Conservation (phyloP, 2,888 invertebrate genomes). For the Choreutis nemorana region DNA sequence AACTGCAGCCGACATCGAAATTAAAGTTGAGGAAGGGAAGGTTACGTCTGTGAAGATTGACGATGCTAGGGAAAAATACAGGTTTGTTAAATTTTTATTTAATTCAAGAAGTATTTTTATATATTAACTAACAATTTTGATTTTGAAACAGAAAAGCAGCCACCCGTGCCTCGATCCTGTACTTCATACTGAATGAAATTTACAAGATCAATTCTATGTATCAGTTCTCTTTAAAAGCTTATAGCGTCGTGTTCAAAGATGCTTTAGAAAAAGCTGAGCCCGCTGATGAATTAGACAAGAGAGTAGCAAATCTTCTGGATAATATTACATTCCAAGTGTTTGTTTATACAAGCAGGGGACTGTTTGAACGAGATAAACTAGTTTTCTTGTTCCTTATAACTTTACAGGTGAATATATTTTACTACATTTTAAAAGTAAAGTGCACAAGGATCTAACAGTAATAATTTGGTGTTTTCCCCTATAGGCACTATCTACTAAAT, state of each 20-base stretch:
- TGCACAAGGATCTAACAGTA: not conserved
- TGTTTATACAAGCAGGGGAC: conserved; percentile 87
- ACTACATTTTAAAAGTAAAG: not conserved
- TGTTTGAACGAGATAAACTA: conserved; percentile 92
- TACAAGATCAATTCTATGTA: conserved; percentile 94
- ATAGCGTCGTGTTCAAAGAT: conserved; percentile 89
- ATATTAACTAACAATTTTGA: not conserved
- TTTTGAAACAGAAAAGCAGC: conserved; percentile 75
- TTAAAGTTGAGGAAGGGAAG: conserved; percentile 88
- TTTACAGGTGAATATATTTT: conserved; percentile 68
- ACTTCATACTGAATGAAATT: conserved; percentile 92
- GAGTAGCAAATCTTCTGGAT: conserved; percentile 83
- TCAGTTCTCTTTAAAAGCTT: conserved; percentile 94
- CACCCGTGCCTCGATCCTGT: conserved; percentile 85
- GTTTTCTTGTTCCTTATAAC: conserved; percentile 90
- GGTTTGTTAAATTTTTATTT: conserved; percentile 31
- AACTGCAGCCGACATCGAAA: conserved; percentile 89
- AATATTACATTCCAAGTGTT: conserved; percentile 88
- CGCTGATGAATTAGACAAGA: conserved; percentile 73
- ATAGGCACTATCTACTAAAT: too few relatives aligned
- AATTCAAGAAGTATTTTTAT: not conserved
- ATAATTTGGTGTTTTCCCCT: too few relatives aligned
- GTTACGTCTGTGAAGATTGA: conserved; percentile 88
- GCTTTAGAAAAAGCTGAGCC: conserved; percentile 76
- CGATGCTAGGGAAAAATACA: conserved; percentile 87